A percentile compares a stretch with the other conserved stretches of the same genome.
These are phyloP conservation scores for Telmatherina bonti DNA, from an alignment of 2,797 vertebrate genomes.

Conservation along the genomic window DNA sequence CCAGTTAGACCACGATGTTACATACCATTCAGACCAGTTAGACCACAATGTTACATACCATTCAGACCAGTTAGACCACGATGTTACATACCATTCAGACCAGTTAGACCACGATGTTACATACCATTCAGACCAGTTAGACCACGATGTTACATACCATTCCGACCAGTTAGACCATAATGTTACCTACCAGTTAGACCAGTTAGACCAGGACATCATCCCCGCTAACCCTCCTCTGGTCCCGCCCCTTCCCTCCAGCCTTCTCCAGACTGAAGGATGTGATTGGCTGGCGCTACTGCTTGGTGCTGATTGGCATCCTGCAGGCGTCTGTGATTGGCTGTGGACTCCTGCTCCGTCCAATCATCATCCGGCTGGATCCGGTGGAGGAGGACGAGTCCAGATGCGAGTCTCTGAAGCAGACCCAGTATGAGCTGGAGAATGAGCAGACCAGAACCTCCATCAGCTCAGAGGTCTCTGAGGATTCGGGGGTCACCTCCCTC, in stretches of 20 bases:
- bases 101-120: no score
- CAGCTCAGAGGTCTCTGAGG: conserved; percentile 71
- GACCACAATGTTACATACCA: no score
- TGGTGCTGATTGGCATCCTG: conserved; percentile 87
- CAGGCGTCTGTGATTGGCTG: conserved; percentile 88
- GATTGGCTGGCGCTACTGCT: conserved; percentile 91
- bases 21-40: no score
- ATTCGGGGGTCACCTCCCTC: conserved; percentile 93
- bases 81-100: no score
- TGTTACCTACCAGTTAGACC: no score
- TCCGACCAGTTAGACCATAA: no score
- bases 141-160: no score
- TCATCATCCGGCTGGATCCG: conserved; percentile 77
- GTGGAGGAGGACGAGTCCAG: conserved; percentile 5
- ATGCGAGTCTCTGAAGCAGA: conserved; percentile 57
- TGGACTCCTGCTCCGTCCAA: conserved; percentile 88
- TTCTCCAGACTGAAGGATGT: conserved; percentile 87
- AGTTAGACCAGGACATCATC: no score
- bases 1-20: no score
- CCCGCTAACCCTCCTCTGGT: not conserved
- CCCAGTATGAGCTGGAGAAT: conserved; percentile 89
- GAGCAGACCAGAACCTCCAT: conserved; percentile 90
- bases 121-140: no score
- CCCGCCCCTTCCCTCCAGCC: conserved; percentile 71
- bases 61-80: no score